A percentile compares a stretch with the other conserved stretches of the same genome.
These are phyloP conservation scores for Ambastaia sidthimunki DNA, from an alignment of 2,797 vertebrate species.

Conservation along the genomic window DNA sequence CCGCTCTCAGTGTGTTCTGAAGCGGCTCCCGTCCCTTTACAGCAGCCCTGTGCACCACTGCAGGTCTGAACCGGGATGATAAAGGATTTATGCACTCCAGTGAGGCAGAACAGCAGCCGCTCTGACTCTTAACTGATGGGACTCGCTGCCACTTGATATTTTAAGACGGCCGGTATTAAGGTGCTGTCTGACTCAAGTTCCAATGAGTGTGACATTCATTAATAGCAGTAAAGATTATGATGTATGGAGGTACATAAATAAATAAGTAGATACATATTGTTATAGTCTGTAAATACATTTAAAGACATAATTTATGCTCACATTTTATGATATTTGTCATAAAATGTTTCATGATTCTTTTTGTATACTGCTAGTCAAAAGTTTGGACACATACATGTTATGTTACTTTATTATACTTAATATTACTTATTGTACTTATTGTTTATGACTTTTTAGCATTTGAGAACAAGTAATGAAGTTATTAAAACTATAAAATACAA, in stretches of 20 bases:
- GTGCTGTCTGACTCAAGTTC: slow-evolving; percentile 25
- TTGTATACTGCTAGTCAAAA: too few relatives aligned
- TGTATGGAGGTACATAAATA: neutral
- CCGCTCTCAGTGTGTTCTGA: slow-evolving; percentile 35
- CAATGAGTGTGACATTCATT: neutral
- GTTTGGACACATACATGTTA: too few relatives aligned
- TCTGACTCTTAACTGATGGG: slow-evolving; percentile 49
- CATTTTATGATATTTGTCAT: too few relatives aligned
- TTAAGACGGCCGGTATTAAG: slow-evolving; percentile 41
- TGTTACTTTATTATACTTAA: neutral
- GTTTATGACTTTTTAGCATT: neutral
- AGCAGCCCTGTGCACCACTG: slow-evolving; percentile 35
- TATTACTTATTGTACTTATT: neutral
- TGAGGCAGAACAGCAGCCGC: slow-evolving; percentile 65
- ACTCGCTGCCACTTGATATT: slow-evolving; percentile 45
- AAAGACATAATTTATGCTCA: too few relatives aligned
- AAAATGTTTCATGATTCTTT: too few relatives aligned
- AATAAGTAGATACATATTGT: neutral
- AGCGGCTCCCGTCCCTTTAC: slow-evolving; percentile 40
- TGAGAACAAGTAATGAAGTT: neutral
- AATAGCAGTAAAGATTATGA: neutral
- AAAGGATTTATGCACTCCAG: slow-evolving; percentile 61
- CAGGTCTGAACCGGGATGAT: slow-evolving; percentile 51
- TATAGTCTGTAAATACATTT: too few relatives aligned
- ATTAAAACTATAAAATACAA: neutral